Conservation (phyloP, 2,113 vertebrate genomes). For the Rana temporaria region DNA sequence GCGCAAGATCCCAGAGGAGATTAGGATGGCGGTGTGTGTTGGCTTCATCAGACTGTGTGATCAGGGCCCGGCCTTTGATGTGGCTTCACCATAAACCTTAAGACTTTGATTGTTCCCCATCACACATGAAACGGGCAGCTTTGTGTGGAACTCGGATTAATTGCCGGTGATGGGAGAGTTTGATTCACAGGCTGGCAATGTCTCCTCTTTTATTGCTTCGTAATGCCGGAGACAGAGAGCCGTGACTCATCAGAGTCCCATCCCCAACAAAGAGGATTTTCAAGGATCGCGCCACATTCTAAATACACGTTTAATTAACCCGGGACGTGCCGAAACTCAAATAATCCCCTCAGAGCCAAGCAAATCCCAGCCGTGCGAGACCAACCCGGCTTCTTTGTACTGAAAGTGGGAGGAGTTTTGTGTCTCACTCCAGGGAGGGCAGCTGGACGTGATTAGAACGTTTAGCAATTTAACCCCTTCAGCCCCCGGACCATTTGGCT, state of each 20-base stretch:
- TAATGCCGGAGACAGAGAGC: not conserved
- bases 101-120: slow-evolving; percentile 3
- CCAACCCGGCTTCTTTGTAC: too few species aligned
- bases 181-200: slow-evolving; percentile 6
- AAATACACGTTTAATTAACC: not conserved
- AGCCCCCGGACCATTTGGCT: too few species aligned
- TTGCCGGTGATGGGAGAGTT: not conserved
- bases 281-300: not conserved
- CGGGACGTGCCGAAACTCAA: not conserved
- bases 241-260: not conserved
- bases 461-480: too few species aligned
- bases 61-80: not conserved
- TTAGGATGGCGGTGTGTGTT: not conserved
- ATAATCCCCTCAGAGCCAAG: too few species aligned
- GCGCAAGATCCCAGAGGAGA: too few species aligned
- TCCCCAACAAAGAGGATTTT: not conserved
- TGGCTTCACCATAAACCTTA: not conserved
- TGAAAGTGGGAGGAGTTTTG: too few species aligned
- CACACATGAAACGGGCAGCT: not conserved
- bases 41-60: not conserved
- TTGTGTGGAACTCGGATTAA: not conserved
- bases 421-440: too few species aligned
- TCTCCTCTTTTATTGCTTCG: not conserved
- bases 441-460: too few species aligned
- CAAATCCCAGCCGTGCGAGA: too few species aligned